Conservation (phyloP, 1,140 invertebrate genomes). For the Drosophila mayri region DNA sequence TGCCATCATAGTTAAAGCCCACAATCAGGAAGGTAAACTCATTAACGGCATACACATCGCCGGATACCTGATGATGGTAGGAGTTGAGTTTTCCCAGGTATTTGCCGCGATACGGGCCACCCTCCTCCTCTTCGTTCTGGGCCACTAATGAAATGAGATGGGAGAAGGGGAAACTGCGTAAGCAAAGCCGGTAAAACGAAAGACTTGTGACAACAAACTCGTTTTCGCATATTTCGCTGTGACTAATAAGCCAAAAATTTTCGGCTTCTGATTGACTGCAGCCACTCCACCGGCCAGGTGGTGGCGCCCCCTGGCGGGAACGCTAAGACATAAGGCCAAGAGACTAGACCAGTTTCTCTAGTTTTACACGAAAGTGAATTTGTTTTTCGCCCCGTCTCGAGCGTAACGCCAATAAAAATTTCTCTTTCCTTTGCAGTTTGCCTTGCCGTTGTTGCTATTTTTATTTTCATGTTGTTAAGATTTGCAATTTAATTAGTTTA, state of each 20-base stretch:
- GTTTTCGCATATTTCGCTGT: conserved; percentile 26
- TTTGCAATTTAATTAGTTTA: conserved; percentile 15
- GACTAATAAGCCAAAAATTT: conserved; percentile 57
- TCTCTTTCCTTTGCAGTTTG: conserved; percentile 62
- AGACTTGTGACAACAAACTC: conserved; percentile 32
- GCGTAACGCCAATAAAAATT: conserved; percentile 64
- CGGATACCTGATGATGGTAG: conserved; percentile 95
- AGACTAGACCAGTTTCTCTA: conserved; percentile 77
- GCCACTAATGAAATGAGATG: conserved; percentile 35
- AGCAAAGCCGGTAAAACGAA: conserved; percentile 18
- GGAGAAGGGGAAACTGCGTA: neutral
- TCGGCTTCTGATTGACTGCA: conserved; percentile 31
- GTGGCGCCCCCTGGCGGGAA: conserved; percentile 40
- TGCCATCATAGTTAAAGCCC: conserved; percentile 96
- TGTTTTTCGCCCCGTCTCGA: conserved; percentile 62
- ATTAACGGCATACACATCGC: conserved; percentile 96
- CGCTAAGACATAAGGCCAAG: conserved; percentile 1
- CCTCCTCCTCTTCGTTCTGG: conserved; percentile 87
- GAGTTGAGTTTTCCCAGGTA: conserved; percentile 94
- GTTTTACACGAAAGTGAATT: conserved; percentile 81
- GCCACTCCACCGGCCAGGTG: conserved; percentile 16
- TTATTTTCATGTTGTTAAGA: neutral
- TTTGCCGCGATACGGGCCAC: conserved; percentile 92
- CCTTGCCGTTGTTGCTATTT: conserved; percentile 14
- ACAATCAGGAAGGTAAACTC: conserved; percentile 93